Base-by-base conservation (phyloP, 1,140 invertebrate genomes). In the Luehdorfia chinensis region DNA sequence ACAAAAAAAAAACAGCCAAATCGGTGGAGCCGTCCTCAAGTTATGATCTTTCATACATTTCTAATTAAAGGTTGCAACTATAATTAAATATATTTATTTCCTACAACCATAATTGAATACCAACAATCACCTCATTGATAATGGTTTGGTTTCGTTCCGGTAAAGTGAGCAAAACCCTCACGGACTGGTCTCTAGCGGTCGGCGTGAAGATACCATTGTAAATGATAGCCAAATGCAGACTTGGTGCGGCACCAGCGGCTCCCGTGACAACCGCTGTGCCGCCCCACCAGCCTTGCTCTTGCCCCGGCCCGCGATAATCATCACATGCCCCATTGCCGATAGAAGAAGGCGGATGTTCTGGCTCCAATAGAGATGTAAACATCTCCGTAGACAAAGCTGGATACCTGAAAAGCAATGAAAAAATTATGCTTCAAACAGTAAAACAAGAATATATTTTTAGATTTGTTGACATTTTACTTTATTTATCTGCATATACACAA, bases 231-330 rank as follows among this genome's bases (percentile, higher is more conserved):
- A 96, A 72, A 62, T 96, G 94, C 44, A 96, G 90, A 1, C 93
- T 94, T 0, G 94, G 94, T 0, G 93, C 90, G 0, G 94, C 90
- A 0, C 92, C 90, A 0, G 93, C 91, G 0, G 91, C 93, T 0
- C 92, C 92, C 0, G 94, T 94, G 0, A 97, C 92, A 8, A 96
- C 92, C 2, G 94, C 95, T 0, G 95, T 96, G 0, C 94, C 96
- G 8, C 94, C 94, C 27, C 95, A 96, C 39, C 94, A 95, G 1
- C 94, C 94, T 13, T 91, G 90, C 1, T 93, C 93, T 28, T 79
- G 67, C 0, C 75, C 75, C 6, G 81, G 66, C 83, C 88, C 88
- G 0, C 75, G 59, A 43, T 66, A 48, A 69, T 83, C 90, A 85
- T 91, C 58, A 74, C 68, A 53, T 44, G 78, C 73, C 1, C 73